Base-by-base conservation (phyloP, 1,140 invertebrate genomes). In the Maconellicoccus hirsutus region DNA sequence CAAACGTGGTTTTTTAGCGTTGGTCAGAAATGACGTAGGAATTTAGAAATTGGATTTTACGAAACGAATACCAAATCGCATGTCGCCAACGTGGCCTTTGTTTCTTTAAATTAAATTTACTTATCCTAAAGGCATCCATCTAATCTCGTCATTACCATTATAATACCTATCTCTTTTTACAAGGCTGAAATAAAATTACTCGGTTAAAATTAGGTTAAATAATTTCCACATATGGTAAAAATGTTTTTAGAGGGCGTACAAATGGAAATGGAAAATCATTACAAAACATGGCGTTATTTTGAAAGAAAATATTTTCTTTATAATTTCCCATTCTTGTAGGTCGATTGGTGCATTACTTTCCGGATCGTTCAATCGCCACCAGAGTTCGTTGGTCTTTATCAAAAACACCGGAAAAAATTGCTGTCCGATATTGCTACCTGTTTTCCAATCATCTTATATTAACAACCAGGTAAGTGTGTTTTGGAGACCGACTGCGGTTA, bases 391-490 rank as follows among this genome's bases (percentile, higher is more conserved):
- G 61, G 61, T 66, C 61, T 2, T 66, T 66, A 22, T 66, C 61
- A 12, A 66, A 66, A 26, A 87, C 86, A 78, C 84, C 85, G 7
- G 86, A 90, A 77, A 89, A 90, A 74, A 89, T 91, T 73, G 81
- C 84, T 0, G 80, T 91, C 2, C 82, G 91, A 0, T 91, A 93
- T 77, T 91, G 91, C 59, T 94, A 92, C 77, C 84, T 94, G 6
- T 94, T 94, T 80, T 91, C 91, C 70, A 93, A 94, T 83, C 90
- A 94, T 79, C 82, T 94, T 73, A 85, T 94, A 71, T 80, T 94
- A 16, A 90, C 91, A 0, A 93, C 88, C 21, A 82, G 87, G 78
- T 85, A 80, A 75, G 77, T 75, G n/a, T n/a, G n/a, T n/a, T n/a
- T n/a, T n/a, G n/a, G n/a, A n/a, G n/a, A n/a, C n/a, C n/a, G n/a